These are phyloP conservation scores for Callithrix jacchus DNA, from an alignment of 2,113 vertebrate species.

Conservation along the genomic window DNA sequence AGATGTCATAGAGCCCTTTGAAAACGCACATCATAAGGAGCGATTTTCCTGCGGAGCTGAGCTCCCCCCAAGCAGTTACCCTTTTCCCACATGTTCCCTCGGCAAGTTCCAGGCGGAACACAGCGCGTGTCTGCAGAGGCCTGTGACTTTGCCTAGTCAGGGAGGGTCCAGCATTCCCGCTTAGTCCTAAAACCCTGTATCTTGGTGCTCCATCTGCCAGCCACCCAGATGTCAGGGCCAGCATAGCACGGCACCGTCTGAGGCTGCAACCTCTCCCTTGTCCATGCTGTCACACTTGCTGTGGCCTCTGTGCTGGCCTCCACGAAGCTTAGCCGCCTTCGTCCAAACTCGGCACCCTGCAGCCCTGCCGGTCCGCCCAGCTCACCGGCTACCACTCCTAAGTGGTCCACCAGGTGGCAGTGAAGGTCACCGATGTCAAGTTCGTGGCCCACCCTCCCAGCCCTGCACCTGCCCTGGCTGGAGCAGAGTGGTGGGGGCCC, in stretches of 20 bases:
- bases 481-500: not conserved
- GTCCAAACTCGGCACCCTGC: not conserved
- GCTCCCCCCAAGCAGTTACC: not conserved
- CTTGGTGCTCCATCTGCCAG: fast-evolving
- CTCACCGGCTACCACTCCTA: not conserved
- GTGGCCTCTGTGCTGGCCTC: not conserved
- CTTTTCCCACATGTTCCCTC: fast-evolving
- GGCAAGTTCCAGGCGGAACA: not conserved
- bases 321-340: not conserved
- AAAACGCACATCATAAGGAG: not conserved
- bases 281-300: not conserved
- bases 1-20: not conserved
- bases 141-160: not conserved
- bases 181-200: not conserved
- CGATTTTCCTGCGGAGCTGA: fast-evolving
- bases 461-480: not conserved
- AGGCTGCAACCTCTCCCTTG: too few relatives aligned
- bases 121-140: fast-evolving
- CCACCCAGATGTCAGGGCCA: not conserved
- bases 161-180: not conserved
- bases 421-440: not conserved
- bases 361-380: not conserved
- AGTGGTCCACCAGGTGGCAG: slow-evolving; percentile 64
- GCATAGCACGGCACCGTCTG: fast-evolving
- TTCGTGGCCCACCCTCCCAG: fast-evolving